Evolutionary conservation across 2,888 invertebrate genomes (phyloP).

Genomic region (Diaperis boleti): DNA sequence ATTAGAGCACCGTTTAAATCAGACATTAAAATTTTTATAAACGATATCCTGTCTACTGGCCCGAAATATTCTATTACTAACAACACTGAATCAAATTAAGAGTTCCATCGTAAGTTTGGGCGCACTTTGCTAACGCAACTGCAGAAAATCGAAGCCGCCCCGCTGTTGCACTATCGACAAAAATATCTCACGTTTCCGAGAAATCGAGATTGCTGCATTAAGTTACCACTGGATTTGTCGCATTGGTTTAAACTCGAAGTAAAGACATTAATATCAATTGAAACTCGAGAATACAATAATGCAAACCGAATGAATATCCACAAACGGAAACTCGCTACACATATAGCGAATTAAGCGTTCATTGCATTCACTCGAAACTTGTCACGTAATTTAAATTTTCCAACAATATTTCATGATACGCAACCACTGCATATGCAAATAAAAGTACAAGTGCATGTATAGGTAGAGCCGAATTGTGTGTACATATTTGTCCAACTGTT

Average conservation of each 20-base stretch:
- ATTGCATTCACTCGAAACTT: conserved; percentile 24
- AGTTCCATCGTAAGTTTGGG: too few species aligned
- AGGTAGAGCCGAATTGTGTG: not conserved
- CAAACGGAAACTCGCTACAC: conserved; percentile 29
- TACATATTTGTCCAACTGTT: conserved; percentile 2
- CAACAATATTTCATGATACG: conserved; percentile 1
- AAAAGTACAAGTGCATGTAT: conserved; percentile 14
- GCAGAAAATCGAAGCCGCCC: not conserved
- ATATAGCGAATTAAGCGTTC: conserved; percentile 21
- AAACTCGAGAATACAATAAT: conserved; percentile 22
- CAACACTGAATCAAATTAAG: too few species aligned
- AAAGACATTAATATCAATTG: conserved; percentile 40
- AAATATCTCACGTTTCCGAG: conserved; percentile 6
- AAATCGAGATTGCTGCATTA: conserved; percentile 12
- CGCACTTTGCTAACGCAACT: not conserved
- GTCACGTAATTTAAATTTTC: conserved; percentile 21
- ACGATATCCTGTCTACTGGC: too few species aligned
- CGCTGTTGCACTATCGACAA: conserved; percentile 16
- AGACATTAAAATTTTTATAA: too few species aligned
- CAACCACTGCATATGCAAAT: conserved; percentile 2
- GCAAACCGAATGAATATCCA: conserved; percentile 24
- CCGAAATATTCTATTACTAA: too few species aligned
- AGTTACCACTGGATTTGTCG: conserved; percentile 29
- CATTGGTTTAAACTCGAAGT: conserved; percentile 29
- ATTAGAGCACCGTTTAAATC: too few species aligned